These are phyloP conservation scores for Rhopalosiphum padi DNA, from an alignment of 1,140 invertebrate genomes.

Conservation along the genomic window DNA sequence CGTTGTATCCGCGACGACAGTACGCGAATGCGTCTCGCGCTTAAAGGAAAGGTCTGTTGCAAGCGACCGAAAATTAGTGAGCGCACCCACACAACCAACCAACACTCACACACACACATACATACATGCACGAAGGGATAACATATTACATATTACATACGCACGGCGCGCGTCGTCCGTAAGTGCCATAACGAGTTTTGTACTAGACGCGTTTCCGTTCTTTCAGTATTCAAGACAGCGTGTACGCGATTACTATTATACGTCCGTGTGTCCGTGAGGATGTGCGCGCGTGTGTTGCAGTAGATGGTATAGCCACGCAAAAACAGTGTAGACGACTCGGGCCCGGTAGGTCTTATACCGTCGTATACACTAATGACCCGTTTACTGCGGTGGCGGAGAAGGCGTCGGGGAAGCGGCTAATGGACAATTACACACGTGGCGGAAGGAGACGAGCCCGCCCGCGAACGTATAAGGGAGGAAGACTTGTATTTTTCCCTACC, in stretches of 20 bases:
- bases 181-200: slow-evolving; percentile 13
- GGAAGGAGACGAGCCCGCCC: neutral
- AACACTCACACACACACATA: too few species aligned
- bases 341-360: neutral
- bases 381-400: neutral
- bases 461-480: neutral
- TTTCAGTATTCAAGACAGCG: slow-evolving; percentile 47
- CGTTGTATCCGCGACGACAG: neutral
- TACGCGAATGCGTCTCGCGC: too few species aligned
- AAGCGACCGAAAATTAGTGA: neutral
- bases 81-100: neutral
- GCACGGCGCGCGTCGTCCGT: neutral
- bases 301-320: neutral
- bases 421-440: slow-evolving; percentile 33
- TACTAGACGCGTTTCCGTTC: neutral
- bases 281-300: neutral
- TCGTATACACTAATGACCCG: slow-evolving; percentile 30
- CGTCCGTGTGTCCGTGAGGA: too few species aligned
- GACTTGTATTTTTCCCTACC: neutral
- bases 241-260: neutral
- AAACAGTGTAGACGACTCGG: neutral
- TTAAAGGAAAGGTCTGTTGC: neutral
- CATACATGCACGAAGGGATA: neutral
- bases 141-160: neutral
- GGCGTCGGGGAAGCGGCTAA: neutral